A percentile compares a stretch with the other conserved stretches of the same genome.
Conservation (phyloP, 2,113 vertebrate species). For the Merops nubicus region DNA sequence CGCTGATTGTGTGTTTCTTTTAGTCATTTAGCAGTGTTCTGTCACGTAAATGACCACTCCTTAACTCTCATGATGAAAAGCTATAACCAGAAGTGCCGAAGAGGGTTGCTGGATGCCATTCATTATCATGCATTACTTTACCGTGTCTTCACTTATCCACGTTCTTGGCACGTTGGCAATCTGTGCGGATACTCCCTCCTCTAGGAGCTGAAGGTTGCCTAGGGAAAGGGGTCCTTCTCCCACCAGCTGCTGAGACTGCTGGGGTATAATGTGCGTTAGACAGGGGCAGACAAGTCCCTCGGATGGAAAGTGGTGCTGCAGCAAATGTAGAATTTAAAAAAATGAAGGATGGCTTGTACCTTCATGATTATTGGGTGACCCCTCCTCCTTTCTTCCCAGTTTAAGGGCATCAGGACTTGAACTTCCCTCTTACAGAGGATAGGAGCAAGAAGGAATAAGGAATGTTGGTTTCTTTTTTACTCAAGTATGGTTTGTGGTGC, state of each 20-base stretch:
- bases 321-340: background rate
- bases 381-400: background rate
- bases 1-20: background rate
- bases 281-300: background rate
- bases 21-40: background rate
- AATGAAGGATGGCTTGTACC: background rate
- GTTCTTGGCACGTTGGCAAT: background rate
- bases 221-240: background rate
- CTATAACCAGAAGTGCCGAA: background rate
- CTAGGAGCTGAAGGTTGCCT: background rate
- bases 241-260: background rate
- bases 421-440: background rate
- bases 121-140: background rate
- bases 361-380: background rate
- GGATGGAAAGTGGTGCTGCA: background rate
- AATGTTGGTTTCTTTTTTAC: background rate
- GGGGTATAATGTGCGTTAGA: accelerated
- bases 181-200: background rate
- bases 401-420: background rate
- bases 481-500: background rate
- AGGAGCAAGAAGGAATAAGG: background rate
- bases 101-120: background rate
- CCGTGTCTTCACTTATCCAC: background rate
- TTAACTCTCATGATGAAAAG: background rate
- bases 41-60: background rate